Percentiles rank a stretch among this genome's conserved stretches.
Evolutionary conservation across 2,797 vertebrate species (phyloP).

Genomic region (Gila robusta): DNA sequence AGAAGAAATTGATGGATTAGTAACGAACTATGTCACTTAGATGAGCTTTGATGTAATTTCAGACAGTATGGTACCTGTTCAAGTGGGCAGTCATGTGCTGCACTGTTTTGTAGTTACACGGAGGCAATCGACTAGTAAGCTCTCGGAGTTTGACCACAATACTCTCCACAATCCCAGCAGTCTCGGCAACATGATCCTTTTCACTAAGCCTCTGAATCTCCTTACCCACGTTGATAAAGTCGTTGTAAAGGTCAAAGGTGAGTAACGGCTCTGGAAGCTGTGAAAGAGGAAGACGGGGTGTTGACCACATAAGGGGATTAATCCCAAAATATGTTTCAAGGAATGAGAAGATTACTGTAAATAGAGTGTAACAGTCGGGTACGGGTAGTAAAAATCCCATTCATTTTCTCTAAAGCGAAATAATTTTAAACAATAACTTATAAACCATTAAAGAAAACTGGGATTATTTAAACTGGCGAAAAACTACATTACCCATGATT

Average conservation of each 20-base stretch:
- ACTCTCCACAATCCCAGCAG: constrained; percentile 62
- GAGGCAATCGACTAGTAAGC: constrained; percentile 75
- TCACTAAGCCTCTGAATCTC: constrained; percentile 78
- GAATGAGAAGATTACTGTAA: neutral
- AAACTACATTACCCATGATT: neutral
- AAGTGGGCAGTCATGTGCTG: constrained; percentile 86
- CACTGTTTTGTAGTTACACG: constrained; percentile 86
- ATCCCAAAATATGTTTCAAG: neutral
- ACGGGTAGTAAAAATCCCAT: too few relatives aligned
- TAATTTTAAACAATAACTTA: neutral
- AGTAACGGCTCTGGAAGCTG: constrained; percentile 91
- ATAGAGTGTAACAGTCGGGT: neutral
- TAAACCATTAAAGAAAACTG: neutral
- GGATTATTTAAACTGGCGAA: neutral
- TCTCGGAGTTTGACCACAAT: constrained; percentile 68
- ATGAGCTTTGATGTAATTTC: neutral
- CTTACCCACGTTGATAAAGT: constrained; percentile 85
- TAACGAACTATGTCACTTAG: neutral
- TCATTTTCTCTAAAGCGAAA: too few relatives aligned
- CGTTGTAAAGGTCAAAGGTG: constrained; percentile 84
- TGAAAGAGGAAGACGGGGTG: constrained; percentile 25
- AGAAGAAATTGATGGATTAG: constrained; percentile 3
- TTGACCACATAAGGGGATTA: neutral
- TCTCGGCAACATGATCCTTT: constrained; percentile 66
- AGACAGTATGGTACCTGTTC: constrained; percentile 58